Conservation (phyloP, 1,140 invertebrate species). For the Aphidius ervi region DNA sequence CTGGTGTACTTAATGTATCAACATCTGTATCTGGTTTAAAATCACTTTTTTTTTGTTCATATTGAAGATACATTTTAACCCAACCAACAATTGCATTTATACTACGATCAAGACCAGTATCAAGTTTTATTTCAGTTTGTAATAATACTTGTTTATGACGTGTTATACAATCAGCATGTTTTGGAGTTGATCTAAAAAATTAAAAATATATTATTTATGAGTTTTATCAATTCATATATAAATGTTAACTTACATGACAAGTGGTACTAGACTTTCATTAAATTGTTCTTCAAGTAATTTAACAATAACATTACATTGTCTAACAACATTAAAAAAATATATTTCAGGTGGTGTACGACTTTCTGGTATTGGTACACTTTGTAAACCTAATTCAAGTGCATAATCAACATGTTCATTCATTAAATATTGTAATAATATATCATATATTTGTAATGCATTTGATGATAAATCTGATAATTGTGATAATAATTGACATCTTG, state of each 20-base stretch:
- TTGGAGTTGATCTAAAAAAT: slow-evolving; percentile 73
- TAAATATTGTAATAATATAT: slow-evolving; percentile 81
- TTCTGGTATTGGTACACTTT: slow-evolving; percentile 88
- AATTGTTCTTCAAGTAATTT: slow-evolving; percentile 94
- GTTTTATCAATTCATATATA: slow-evolving; percentile 8
- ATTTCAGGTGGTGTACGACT: slow-evolving; percentile 76
- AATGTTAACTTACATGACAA: slow-evolving; percentile 68
- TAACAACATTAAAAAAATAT: slow-evolving; percentile 91
- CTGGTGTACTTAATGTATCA: slow-evolving; percentile 72
- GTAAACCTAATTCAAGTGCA: slow-evolving; percentile 88
- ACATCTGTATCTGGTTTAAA: slow-evolving; percentile 90
- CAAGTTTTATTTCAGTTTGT: slow-evolving; percentile 88
- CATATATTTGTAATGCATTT: slow-evolving; percentile 82
- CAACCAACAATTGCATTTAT: slow-evolving; percentile 85
- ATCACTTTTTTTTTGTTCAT: slow-evolving; percentile 93
- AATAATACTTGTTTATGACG: slow-evolving; percentile 84
- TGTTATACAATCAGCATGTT: slow-evolving; percentile 81
- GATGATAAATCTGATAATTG: slow-evolving; percentile 70
- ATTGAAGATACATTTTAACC: slow-evolving; percentile 85
- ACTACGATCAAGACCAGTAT: slow-evolving; percentile 84
- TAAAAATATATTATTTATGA: not conserved
- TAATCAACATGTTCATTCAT: slow-evolving; percentile 94
- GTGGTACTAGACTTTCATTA: slow-evolving; percentile 81
- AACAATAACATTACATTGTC: slow-evolving; percentile 94
- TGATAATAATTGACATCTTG: slow-evolving; percentile 82